Base-by-base conservation (phyloP, 2,888 invertebrate genomes). In the Eupithecia inturbata region DNA sequence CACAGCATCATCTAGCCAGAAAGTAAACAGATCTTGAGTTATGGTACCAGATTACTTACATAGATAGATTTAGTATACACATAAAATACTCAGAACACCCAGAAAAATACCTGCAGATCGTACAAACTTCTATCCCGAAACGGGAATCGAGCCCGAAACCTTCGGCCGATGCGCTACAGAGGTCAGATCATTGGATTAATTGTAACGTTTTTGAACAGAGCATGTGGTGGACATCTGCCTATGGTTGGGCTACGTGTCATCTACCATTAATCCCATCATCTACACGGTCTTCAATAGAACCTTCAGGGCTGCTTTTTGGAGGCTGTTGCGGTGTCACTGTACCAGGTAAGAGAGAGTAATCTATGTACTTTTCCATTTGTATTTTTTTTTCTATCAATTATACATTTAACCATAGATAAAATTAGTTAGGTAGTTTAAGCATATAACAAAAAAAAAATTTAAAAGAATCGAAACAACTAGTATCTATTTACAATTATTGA, bases 281-380 rank as follows among this genome's bases (percentile, higher is more conserved):
- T 98, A 99, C 91, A 98, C 98, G 3, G 96, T 98, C 71, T 99
- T 99, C 95, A 98, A 98, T 91, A 96, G 96, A 80, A 97, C 97
- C 19, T 98, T 98, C 92, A 95, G 98, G 68, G 97, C 97, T 19
- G 97, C 98, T 0, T 98, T 98, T 88, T 96, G 97, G 76, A 95
- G 97, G 76, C 91, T 97, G 68, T 92, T 97, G 28, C 95, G 96
- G 77, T 97, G 97, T 90, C 96, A 96, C 83, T 97, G 97, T 88
- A 96, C 96, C 83, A 96, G 97, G 97, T 97, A 36, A 57, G 82
- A 68, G 9, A n/a, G 45, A 19, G 1, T 19, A 19, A 16, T 19
- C 19, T 7, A 6, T 19, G 45, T 45, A 1, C 5, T n/a, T n/a
- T n/a, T n/a, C n/a, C n/a, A n/a, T n/a, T n/a, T n/a, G n/a, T n/a